A percentile compares a stretch with the other conserved stretches of the same genome.
Conservation (phyloP, 2,797 vertebrate species). For the Gallinago nigripennis region DNA sequence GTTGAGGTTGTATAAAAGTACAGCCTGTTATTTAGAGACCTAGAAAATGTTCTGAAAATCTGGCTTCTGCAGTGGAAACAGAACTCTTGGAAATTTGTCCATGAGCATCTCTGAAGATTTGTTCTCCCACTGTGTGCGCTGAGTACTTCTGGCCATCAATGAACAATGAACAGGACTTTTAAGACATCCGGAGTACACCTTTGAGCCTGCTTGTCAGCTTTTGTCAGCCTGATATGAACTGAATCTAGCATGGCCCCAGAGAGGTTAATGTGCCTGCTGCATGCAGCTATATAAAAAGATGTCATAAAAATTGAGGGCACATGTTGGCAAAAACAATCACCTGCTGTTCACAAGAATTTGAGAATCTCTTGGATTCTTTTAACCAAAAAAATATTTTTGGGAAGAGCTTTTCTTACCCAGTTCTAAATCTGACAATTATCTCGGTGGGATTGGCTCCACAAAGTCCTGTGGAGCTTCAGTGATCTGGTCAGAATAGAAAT, state of each 20-base stretch:
- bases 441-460: constrained; percentile 36
- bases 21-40: background rate
- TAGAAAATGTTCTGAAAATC: background rate
- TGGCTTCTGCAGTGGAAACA: background rate
- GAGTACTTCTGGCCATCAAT: background rate
- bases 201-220: background rate
- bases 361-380: constrained; percentile 60
- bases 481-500: constrained; percentile 57
- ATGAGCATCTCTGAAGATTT: background rate
- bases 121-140: background rate
- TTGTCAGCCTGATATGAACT: background rate
- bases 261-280: background rate
- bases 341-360: constrained; percentile 57
- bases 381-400: constrained; percentile 68
- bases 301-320: constrained; percentile 9
- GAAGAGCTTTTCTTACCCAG: constrained; percentile 44
- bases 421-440: constrained; percentile 66
- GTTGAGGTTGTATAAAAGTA: background rate
- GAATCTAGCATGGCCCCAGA: background rate
- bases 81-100: constrained; percentile 1
- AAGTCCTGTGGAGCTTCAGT: background rate
- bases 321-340: constrained; percentile 64
- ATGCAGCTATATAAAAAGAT: constrained; percentile 1
- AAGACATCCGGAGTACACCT: background rate
- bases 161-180: background rate